Evolutionary conservation across 2,113 vertebrate species (phyloP).

Genomic region (Ophiodon elongatus): DNA sequence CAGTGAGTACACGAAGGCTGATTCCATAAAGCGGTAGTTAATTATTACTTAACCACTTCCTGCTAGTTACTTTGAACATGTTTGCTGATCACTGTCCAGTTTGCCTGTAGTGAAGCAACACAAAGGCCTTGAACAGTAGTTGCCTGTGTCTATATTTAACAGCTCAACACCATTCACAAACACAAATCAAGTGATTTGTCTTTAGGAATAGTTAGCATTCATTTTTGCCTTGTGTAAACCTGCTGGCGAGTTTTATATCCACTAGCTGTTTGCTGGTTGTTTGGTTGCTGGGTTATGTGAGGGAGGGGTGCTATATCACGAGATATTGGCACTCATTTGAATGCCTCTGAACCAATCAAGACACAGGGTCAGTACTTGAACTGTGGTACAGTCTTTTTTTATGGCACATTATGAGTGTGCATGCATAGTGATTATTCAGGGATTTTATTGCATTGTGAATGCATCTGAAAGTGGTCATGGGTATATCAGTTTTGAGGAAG

Average conservation of each 20-base stretch:
- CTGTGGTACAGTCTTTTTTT: background rate
- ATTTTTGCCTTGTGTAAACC: background rate
- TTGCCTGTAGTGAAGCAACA: background rate
- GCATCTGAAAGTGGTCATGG: background rate
- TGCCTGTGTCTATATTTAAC: background rate
- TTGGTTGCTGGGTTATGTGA: background rate
- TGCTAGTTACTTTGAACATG: background rate
- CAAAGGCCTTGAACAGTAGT: background rate
- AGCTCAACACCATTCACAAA: background rate
- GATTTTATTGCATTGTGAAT: background rate
- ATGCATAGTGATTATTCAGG: background rate
- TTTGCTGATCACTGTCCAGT: background rate
- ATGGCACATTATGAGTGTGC: background rate
- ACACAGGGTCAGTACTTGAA: background rate
- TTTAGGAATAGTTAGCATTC: background rate
- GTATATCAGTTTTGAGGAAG: conserved; percentile 15
- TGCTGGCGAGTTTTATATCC: too few species aligned
- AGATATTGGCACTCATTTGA: background rate
- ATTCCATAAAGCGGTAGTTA: background rate
- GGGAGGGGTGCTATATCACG: background rate
- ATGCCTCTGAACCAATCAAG: too few species aligned
- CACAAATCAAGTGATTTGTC: background rate
- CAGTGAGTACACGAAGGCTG: background rate
- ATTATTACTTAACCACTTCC: background rate
- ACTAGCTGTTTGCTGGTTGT: background rate